These are phyloP conservation scores for Neodontobutis hainanensis DNA, from an alignment of 2,113 vertebrate species.

Conservation along the genomic window DNA sequence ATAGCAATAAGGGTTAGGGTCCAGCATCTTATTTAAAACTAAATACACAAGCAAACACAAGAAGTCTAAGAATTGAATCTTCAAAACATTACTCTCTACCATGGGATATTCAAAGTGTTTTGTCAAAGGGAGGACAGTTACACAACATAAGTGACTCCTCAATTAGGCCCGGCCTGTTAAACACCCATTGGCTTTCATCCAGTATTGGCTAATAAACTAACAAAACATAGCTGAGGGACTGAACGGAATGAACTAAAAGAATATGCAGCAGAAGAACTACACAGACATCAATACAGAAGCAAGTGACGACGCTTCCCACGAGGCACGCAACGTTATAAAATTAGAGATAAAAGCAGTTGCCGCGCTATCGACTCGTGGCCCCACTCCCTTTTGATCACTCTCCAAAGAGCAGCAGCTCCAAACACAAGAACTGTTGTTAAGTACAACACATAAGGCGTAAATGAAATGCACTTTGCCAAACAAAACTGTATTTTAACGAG, in stretches of 20 bases:
- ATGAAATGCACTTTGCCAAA: constrained; percentile 11
- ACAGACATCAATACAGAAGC: constrained; percentile 33
- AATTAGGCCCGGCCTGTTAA: constrained; percentile 42
- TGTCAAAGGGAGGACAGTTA: constrained; percentile 22
- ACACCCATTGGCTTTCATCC: constrained; percentile 41
- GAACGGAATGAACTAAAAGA: constrained; percentile 26
- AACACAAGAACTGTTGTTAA: constrained; percentile 8
- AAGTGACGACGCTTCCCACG: constrained; percentile 31
- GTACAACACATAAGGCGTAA: constrained; percentile 12
- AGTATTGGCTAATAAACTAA: constrained; percentile 39
- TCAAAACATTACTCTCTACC: constrained; percentile 19
- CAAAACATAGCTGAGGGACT: constrained; percentile 3
- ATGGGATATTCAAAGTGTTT: constrained; percentile 23
- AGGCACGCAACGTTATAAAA: constrained; percentile 43
- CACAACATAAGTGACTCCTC: constrained; percentile 33
- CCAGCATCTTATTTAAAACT: too few species aligned
- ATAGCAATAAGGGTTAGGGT: too few species aligned
- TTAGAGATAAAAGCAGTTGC: constrained; percentile 53
- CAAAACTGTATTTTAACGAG: constrained; percentile 14
- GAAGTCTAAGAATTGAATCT: background rate
- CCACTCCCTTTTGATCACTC: constrained; percentile 36
- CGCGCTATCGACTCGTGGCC: constrained; percentile 27
- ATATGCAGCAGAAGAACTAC: constrained; percentile 24
- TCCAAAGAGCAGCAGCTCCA: constrained; percentile 4
- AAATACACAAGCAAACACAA: too few species aligned